Evolutionary conservation across 2,113 vertebrate genomes (phyloP).

Genomic region (Athene noctua): DNA sequence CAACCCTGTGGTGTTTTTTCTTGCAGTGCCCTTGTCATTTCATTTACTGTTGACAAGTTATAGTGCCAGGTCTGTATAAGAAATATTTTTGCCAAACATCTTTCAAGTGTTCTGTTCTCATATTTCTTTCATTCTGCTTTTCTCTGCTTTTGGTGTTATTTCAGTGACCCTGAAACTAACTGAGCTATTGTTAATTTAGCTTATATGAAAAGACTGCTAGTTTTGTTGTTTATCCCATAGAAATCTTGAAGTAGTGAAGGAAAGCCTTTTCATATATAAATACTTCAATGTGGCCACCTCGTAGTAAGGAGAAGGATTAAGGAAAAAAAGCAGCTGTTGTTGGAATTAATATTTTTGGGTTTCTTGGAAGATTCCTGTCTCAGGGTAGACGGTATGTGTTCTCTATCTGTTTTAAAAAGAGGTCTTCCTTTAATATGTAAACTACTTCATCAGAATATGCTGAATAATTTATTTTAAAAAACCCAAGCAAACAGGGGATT

Average conservation of each 20-base stretch:
- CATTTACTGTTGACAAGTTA: constrained; percentile 62
- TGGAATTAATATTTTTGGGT: neutral
- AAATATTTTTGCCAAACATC: constrained; percentile 47
- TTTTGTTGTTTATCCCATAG: neutral
- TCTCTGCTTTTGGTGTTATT: constrained; percentile 50
- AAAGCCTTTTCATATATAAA: neutral
- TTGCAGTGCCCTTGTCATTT: constrained; percentile 64
- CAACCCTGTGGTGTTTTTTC: constrained; percentile 36
- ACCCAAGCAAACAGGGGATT: accelerated
- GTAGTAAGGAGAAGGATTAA: neutral
- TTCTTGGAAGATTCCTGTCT: neutral
- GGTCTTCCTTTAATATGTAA: neutral
- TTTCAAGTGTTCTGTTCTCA: neutral
- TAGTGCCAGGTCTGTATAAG: constrained; percentile 59
- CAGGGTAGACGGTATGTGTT: neutral
- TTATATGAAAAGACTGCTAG: neutral
- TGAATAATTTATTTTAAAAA: neutral
- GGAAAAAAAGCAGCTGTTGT: neutral
- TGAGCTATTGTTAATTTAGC: neutral
- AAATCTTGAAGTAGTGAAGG: neutral
- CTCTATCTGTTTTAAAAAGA: neutral
- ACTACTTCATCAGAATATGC: neutral
- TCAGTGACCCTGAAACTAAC: neutral
- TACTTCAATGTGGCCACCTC: neutral
- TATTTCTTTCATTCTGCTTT: neutral